A percentile compares a stretch with the other conserved stretches of the same genome.
Conservation (phyloP, 23 tunicate genomes). For the Diplosoma virens region DNA sequence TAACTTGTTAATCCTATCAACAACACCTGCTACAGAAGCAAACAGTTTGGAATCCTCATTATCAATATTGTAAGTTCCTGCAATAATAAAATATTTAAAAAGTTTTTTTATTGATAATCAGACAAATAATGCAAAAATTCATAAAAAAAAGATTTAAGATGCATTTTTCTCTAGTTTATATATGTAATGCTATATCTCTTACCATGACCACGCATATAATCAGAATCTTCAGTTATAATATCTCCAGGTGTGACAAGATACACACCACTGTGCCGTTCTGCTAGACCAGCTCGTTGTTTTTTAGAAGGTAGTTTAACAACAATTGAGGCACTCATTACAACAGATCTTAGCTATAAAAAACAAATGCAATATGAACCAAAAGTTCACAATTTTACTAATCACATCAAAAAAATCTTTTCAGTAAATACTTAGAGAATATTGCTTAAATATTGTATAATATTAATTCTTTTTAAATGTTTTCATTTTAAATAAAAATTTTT, state of each 20-base stretch:
- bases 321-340: slow-evolving; percentile 16
- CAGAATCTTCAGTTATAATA: slow-evolving; percentile 86
- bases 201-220: slow-evolving; percentile 99
- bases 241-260: slow-evolving; percentile 87
- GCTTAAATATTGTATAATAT: too few relatives aligned
- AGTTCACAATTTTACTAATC: too few relatives aligned
- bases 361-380: too few relatives aligned
- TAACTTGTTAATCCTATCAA: slow-evolving; percentile 93
- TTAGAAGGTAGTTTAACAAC: slow-evolving; percentile 19
- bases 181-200: too few relatives aligned
- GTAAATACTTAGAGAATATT: too few relatives aligned
- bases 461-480: too few relatives aligned
- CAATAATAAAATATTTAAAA: background rate
- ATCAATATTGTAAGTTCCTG: slow-evolving; percentile 49
- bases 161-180: too few relatives aligned
- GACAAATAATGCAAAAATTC: background rate
- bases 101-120: background rate
- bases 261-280: background rate
- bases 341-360: too few relatives aligned
- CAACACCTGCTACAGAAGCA: slow-evolving; percentile 97
- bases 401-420: too few relatives aligned
- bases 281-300: slow-evolving; percentile 5
- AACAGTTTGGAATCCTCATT: slow-evolving; percentile 60
- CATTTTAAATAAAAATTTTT: too few relatives aligned
- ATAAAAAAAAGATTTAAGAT: background rate